Base-by-base conservation (phyloP, 2,888 invertebrate species). In the Chamaedrilus cognettii region DNA sequence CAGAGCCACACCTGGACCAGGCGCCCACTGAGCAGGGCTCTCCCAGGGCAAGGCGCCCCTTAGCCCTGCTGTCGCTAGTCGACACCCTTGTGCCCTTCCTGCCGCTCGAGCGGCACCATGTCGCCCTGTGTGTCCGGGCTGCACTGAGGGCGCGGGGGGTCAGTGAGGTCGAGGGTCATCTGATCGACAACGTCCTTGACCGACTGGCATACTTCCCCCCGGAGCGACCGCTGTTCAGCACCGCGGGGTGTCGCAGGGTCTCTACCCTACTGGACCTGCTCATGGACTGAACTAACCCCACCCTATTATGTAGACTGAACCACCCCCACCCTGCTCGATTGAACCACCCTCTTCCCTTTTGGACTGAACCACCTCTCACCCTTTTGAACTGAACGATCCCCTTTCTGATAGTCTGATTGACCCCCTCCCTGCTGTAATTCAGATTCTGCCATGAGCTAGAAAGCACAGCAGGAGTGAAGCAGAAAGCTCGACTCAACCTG, bases 161-260 rank as follows among this genome's bases (percentile, higher is more conserved):
- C 3, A n/a, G n/a, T n/a, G 34, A 49, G 50, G 73, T 74, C n/a
- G 68, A 66, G 59, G 57, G 23, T 3, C 49, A 30, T n/a, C 35
- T 60, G 7, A 32, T 68, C 7, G 23, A 42, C 3, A 31, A 23
- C 0, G 65, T 80, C 3, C 65, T 77, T 33, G 63, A 72, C 23
- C 77, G 79, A 65, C 67, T 80, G 62, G 72, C 76, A 31, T 79
- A 77, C 67, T 73, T 76, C 63, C 74, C 73, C 15, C 72, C 73
- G 56, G 65, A 68, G n/a, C 70, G 70, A 28, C 70, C 70, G 15
- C 59, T 69, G 26, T 75, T 77, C 64, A 79, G 79, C 15, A 67
- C 72, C 19, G 78, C 78, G 34, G 80, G 80, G 0, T 80, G 80
- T 70, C 78, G 79, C 64, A 70, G 78, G 56, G 79, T 80, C 2